These are phyloP conservation scores for Melipona quadrifasciata DNA, from an alignment of 1,140 invertebrate genomes.

Conservation along the genomic window DNA sequence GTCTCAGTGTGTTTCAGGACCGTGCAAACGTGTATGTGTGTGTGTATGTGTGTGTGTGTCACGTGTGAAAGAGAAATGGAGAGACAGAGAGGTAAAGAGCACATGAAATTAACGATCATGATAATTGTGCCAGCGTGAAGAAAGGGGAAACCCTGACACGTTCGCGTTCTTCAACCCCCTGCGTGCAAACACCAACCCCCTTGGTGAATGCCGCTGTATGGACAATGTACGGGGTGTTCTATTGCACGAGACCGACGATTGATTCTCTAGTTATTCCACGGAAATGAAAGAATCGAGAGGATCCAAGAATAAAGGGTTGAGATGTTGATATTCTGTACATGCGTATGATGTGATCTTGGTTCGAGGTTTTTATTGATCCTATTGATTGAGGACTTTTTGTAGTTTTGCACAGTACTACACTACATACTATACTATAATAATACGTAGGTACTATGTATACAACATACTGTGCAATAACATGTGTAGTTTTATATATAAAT, in stretches of 20 bases:
- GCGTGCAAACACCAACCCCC: slow-evolving; percentile 21
- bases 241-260: background rate
- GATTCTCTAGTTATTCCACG: background rate
- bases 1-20: background rate
- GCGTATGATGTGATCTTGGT: too few species aligned
- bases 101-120: slow-evolving; percentile 55
- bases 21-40: background rate
- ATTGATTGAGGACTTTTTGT: too few species aligned
- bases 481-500: too few species aligned
- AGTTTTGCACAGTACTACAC: too few species aligned
- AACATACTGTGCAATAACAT: too few species aligned
- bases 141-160: slow-evolving; percentile 50
- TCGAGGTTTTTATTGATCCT: too few species aligned
- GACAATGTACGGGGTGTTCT: slow-evolving; percentile 24
- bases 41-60: background rate
- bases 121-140: slow-evolving; percentile 58
- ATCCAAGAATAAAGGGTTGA: background rate
- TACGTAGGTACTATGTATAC: too few species aligned
- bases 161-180: slow-evolving; percentile 32
- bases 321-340: too few species aligned
- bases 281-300: background rate
- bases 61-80: background rate
- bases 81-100: background rate
- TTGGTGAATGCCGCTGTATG: slow-evolving; percentile 9
- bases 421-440: too few species aligned